Base-by-base conservation (phyloP, 1,140 invertebrate genomes). In the Forficula auricularia region DNA sequence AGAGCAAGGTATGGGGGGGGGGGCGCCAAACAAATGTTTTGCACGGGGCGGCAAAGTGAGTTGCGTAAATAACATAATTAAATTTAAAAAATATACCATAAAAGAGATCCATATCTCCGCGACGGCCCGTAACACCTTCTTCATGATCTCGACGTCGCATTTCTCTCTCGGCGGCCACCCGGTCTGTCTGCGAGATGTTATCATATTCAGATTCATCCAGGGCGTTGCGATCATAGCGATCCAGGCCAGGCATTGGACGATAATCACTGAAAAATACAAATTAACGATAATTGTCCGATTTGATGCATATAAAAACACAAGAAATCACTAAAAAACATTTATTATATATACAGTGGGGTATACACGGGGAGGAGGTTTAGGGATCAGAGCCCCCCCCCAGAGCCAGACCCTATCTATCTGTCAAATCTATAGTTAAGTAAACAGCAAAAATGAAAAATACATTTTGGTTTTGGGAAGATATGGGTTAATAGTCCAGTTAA, bases 121-220 rank as follows among this genome's bases (percentile, higher is more conserved):
- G 70, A 20, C 75, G 66, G 35, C 72, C 61, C 1, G 52, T 48
- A 40, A 84, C 70, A 1, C 86, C 88, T 55, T 84, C 77, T 36
- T 83, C 87, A 37, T 79, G 63, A 59, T 98, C 95, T 42, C 94
- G 67, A 42, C 77, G 70, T 38, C 78, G 68, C 69, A 99, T 79
- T 45, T 79, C 84, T 12, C 73, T 64, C 64, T 99, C 95, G 40
- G 91, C 95, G 10, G 81, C 86, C 18, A 70, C 61, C 12, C 95
- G 74, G 37, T 86, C 91, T 43, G 67, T 77, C 42, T 88, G 72
- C 0, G 91, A 94, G 57, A 96, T 64, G 22, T 77, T 73, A 37
- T 86, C 86, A 55, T 85, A 88, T 20, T 92, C 87, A 9, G 81
- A 82, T 53, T 91, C 84, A 59, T 98, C 94, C 46, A 98, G 56